Evolutionary conservation across 2,113 vertebrate species (phyloP).

Genomic region (Rhinoderma darwinii): DNA sequence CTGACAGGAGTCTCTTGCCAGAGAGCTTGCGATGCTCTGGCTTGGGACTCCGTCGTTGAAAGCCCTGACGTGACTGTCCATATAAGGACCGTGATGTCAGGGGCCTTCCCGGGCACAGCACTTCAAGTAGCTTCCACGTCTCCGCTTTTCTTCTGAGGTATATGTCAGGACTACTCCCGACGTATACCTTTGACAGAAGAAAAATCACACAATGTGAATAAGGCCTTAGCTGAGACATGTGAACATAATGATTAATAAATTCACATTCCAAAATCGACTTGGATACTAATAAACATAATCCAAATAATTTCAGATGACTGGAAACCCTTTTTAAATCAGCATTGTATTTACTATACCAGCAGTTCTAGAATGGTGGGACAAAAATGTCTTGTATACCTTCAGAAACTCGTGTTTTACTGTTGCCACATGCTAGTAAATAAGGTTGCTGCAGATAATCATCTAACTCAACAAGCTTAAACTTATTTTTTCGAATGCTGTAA

Average conservation of each 20-base stretch:
- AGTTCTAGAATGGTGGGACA: background rate
- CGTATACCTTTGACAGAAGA: too few relatives aligned
- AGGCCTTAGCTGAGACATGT: too few relatives aligned
- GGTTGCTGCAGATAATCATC: conserved; percentile 14
- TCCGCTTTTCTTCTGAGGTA: too few relatives aligned
- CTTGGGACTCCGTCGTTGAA: too few relatives aligned
- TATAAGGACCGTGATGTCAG: too few relatives aligned
- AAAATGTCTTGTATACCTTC: background rate
- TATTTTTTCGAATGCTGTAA: conserved; percentile 26
- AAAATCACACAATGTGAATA: too few relatives aligned
- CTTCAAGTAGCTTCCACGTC: too few relatives aligned
- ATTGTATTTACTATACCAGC: background rate
- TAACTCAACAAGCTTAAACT: background rate
- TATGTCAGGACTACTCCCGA: too few relatives aligned
- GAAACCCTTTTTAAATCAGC: background rate
- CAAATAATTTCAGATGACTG: background rate
- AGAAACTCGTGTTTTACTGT: background rate
- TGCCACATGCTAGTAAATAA: background rate
- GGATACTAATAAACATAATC: background rate
- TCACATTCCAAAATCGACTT: background rate
- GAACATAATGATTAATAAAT: background rate
- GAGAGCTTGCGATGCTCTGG: too few relatives aligned
- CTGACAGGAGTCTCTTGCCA: too few relatives aligned
- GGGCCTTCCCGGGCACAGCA: too few relatives aligned
- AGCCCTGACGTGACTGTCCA: too few relatives aligned